Evolutionary conservation across 2,888 invertebrate genomes (phyloP), one percentile per base, ranked within the genome.

Genomic region (Gisinianus flammeolus): DNA sequence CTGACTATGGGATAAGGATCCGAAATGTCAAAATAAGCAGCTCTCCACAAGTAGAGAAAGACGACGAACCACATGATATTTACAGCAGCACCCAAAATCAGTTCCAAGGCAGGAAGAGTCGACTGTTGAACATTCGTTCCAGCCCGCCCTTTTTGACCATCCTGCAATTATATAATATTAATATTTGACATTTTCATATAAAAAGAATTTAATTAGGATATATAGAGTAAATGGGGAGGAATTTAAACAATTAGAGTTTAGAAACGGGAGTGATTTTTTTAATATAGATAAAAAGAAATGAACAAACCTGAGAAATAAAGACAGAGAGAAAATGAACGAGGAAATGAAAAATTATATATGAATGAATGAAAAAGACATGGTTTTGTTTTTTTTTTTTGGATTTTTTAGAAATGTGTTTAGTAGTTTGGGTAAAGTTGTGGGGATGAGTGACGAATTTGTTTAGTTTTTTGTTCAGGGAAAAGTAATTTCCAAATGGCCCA

Each of bases 1-100:
- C 79, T 76, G 0, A 76, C 78, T 5, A 82, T 83, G 1, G 82
- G 83, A 78, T 84, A 84, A 8, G 80, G 79, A 74, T 84, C 84
- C 8, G 77, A 77, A 4, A 80, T 78, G 54, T 76, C 62, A 58
- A 79, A 84, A 54, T 81, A 83, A 22, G 81, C 70, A 69, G 78
- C 44, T 77, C 83, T 84, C 82, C 83, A 84, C 10, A 79, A 75
- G 56, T 83, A 84, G 0, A 84, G 8, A 16, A 82, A 76, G 24
- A 83, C 35, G 16, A 84, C 71, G 22, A 80, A 75, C 19, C 58
- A 78, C 19, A 80, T 72, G 12, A 62, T 12, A 56, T 81, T 77
- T 2, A 79, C 82, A n/a, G 78, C 33, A 0, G 35, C 62, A n/a
- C 78, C 79, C 0, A 84, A 58, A 1, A 80, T 58, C 6, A 84